A percentile compares a stretch with the other conserved stretches of the same genome.
phyloP scores from a whole-genome alignment of 2,113 vertebrate genomes.

The Leucosticte australis region DNA sequence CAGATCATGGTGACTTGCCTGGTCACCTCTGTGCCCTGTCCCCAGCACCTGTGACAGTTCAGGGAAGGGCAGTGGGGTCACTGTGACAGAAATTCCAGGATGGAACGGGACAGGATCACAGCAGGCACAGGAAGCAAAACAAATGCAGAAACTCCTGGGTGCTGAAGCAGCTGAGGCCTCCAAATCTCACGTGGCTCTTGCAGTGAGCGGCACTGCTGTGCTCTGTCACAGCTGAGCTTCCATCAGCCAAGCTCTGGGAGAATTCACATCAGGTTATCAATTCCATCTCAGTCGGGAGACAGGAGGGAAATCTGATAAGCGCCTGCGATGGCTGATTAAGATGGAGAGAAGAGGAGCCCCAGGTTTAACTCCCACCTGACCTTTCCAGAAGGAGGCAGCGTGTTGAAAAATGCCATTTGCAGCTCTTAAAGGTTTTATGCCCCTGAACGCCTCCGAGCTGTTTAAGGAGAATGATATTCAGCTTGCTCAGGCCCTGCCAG shows the following conservation, averaged over 20 bases:
- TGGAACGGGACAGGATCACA: neutral
- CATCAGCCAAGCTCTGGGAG: neutral
- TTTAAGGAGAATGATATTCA: constrained; percentile 59
- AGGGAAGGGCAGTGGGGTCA: neutral
- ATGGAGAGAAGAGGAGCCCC: constrained; percentile 45
- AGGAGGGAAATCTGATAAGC: constrained; percentile 25
- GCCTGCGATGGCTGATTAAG: constrained; percentile 27
- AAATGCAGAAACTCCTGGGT: neutral
- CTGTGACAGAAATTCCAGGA: neutral
- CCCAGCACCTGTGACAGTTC: neutral
- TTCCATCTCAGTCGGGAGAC: neutral
- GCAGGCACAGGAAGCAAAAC: too few species aligned
- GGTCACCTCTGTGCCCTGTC: neutral
- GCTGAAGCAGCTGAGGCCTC: neutral
- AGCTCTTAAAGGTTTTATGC: constrained; percentile 62
- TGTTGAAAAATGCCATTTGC: constrained; percentile 54
- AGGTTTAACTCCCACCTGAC: constrained; percentile 61
- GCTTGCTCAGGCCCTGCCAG: constrained; percentile 51
- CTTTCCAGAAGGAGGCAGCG: neutral
- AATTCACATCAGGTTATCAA: constrained; percentile 37
- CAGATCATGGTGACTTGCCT: neutral
- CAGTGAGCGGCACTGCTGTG: neutral
- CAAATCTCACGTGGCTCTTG: neutral
- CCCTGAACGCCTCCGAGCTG: constrained; percentile 41
- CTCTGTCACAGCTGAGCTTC: neutral